Conservation (phyloP, 2,888 invertebrate genomes). For the Steinernema carpocapsae region DNA sequence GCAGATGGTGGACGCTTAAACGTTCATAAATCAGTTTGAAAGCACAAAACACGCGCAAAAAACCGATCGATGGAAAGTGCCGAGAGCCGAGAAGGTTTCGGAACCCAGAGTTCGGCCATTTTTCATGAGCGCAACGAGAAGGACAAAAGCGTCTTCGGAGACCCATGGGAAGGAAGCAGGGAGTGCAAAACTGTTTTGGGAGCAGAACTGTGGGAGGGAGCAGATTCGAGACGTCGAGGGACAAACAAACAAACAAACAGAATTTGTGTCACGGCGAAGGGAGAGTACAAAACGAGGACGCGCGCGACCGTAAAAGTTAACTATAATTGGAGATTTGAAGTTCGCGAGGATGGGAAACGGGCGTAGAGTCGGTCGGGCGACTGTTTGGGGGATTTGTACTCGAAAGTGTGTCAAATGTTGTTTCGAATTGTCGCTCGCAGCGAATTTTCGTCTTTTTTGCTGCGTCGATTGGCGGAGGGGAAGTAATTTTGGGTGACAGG, state of each 20-base stretch:
- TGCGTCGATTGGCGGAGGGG: constrained; percentile 25
- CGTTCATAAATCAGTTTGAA: constrained; percentile 18
- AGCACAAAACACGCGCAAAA: constrained; percentile 32
- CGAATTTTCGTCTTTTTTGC: constrained; percentile 20
- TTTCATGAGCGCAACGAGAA: background rate
- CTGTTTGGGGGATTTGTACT: constrained; percentile 35
- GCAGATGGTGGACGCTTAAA: background rate
- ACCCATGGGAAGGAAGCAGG: background rate
- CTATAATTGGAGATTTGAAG: constrained; percentile 26
- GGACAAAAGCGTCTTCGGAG: background rate
- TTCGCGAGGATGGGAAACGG: background rate
- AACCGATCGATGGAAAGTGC: constrained; percentile 26
- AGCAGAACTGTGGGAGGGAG: too few species aligned
- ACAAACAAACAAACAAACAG: constrained; percentile 6
- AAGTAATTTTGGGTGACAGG: constrained; percentile 35
- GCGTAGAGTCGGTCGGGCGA: constrained; percentile 29
- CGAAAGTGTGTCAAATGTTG: constrained; percentile 35
- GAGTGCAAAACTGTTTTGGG: background rate
- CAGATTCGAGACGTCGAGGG: background rate
- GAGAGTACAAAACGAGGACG: constrained; percentile 8
- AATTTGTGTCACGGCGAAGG: background rate
- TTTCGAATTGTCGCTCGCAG: constrained; percentile 34
- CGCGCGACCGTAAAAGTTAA: constrained; percentile 35
- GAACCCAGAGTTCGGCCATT: constrained; percentile 1
- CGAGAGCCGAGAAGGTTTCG: background rate